Base-by-base conservation (phyloP, 2,797 vertebrate species). In the Liasis olivaceus region DNA sequence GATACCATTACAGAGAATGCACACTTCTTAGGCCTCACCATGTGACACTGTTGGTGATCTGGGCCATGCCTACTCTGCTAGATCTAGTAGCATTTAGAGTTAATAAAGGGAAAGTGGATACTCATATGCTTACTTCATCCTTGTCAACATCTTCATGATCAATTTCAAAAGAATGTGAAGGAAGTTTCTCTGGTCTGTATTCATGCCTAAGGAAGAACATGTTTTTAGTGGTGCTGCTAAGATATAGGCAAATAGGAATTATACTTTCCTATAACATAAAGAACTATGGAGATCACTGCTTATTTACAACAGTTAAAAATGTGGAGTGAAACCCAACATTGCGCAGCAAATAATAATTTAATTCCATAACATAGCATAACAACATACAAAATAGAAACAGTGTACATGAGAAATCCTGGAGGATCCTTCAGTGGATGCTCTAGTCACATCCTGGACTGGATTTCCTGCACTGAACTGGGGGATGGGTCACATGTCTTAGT, bases 131-230 rank as follows among this genome's bases (percentile, higher is more conserved):
- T 97, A 99, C 99, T 98, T 99, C 99, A 97, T 99, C 99, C 95
- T 99, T 99, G 97, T 99, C 99, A 94, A 98, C 96, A 87, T 99
- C 99, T 97, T 99, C 99, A 95, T 99, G 98, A 97, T 99, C 99
- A 2, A 99, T 98, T 98, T 99, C 99, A 96, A 99, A 99, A 89
- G 98, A 99, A 97, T 99, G 99, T 13, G 99, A 99, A 5, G 98
- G 99, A 95, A 99, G 97, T 97, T 99, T 99, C 96, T 99, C 99
- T 94, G 98, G 98, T 97, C 98, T 99, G 95, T 97, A 98, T 92
- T 98, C 97, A 97, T 98, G 98, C 97, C 99, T 99, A 94, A 87
- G 87, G 62, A 6, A 87, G 60, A 31, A 88, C 90, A 95, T 28
- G 1, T 69, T 91, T 87, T 64, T 58, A 60, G 0, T 8, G 0